phyloP scores from a whole-genome alignment of 23 tunicate genomes.

The Styela clava region DNA sequence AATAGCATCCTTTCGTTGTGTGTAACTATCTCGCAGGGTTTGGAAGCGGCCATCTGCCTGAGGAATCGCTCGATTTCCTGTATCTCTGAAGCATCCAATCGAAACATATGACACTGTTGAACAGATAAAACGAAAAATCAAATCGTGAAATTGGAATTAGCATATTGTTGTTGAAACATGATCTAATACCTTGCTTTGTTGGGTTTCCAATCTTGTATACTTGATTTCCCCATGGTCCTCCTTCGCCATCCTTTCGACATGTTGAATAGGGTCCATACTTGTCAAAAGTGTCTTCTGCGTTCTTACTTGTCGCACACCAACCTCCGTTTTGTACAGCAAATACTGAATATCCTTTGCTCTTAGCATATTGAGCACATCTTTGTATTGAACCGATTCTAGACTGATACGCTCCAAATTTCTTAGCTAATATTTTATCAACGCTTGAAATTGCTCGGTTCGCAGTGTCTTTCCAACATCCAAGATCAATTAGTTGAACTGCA shows the following conservation, averaged over 20 bases:
- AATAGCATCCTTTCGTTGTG: not conserved
- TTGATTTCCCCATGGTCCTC: not conserved
- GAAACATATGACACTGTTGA: not conserved
- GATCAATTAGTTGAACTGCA: not conserved
- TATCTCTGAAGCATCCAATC: not conserved
- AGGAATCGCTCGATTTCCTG: not conserved
- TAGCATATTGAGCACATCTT: slow-evolving; percentile 5
- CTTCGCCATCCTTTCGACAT: not conserved
- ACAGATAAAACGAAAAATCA: too few relatives aligned
- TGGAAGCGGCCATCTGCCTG: not conserved
- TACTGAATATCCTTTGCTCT: not conserved
- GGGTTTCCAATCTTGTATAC: not conserved
- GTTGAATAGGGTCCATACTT: slow-evolving; percentile 3
- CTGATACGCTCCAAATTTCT: not conserved
- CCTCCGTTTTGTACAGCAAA: slow-evolving; percentile 11
- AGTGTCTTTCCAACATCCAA: slow-evolving; percentile 28
- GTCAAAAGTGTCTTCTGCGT: slow-evolving; percentile 1
- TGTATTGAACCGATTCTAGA: slow-evolving; percentile 9
- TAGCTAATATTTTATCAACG: not conserved
- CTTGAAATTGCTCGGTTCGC: slow-evolving; percentile 17
- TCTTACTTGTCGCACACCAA: slow-evolving; percentile 2
- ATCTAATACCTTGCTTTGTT: not conserved
- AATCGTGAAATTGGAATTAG: not conserved
- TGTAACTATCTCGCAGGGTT: not conserved
- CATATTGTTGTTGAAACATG: not conserved